phyloP scores from a whole-genome alignment of 2,888 invertebrate genomes.

The Incurvaria masculella region DNA sequence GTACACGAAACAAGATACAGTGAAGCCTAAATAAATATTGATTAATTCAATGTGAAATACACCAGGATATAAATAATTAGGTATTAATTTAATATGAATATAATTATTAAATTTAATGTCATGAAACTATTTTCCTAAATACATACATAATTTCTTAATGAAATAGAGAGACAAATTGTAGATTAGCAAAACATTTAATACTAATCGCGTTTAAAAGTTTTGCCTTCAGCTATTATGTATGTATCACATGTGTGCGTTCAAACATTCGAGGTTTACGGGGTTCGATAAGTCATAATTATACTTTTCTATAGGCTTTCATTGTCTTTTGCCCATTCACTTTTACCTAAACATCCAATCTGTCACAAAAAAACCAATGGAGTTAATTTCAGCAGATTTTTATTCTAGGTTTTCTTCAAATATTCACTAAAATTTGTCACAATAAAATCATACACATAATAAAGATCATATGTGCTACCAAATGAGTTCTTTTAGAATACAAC shows the following conservation, averaged over 20 bases:
- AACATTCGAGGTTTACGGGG: constrained; percentile 12
- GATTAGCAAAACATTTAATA: constrained; percentile 1
- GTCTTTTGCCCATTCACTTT: too few relatives aligned
- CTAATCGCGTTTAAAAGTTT: neutral
- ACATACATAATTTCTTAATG: neutral
- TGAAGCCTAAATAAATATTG: neutral
- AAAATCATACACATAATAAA: too few relatives aligned
- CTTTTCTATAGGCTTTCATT: too few relatives aligned
- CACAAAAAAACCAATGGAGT: too few relatives aligned
- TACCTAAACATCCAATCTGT: too few relatives aligned
- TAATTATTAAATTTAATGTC: constrained; percentile 5
- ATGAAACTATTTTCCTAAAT: constrained; percentile 1
- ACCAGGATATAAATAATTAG: neutral
- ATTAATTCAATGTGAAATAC: constrained; percentile 2
- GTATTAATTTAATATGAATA: constrained; percentile 11
- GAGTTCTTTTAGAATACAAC: too few relatives aligned
- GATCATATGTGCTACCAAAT: too few relatives aligned
- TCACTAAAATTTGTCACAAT: too few relatives aligned
- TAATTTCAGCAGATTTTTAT: too few relatives aligned
- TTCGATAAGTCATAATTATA: too few relatives aligned
- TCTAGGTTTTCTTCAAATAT: too few relatives aligned
- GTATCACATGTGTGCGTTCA: constrained; percentile 20
- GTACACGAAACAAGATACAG: neutral
- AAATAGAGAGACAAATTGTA: constrained; percentile 15
- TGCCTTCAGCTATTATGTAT: constrained; percentile 17